Evolutionary conservation across 2,797 vertebrate species (phyloP).

Genomic region (Perodicticus potto): DNA sequence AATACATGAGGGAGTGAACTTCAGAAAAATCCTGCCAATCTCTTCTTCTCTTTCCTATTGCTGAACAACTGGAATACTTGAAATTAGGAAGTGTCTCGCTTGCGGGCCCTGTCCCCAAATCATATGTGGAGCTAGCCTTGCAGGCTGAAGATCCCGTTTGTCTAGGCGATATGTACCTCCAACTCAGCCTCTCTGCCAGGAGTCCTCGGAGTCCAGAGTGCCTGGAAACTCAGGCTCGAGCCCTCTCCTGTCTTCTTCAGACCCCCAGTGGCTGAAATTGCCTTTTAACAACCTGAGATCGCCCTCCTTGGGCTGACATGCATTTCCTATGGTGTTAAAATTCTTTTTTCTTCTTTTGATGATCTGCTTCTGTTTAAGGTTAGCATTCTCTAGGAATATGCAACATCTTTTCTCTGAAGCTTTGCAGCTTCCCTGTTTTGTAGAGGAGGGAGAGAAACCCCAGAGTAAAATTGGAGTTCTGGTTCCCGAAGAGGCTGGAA

Average conservation of each 20-base stretch:
- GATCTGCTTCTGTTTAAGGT: not conserved
- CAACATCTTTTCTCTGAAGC: not conserved
- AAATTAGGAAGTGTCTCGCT: not conserved
- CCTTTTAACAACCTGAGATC: not conserved
- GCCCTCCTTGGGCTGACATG: not conserved
- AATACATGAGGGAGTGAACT: conserved; percentile 83
- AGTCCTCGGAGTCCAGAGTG: not conserved
- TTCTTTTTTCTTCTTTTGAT: conserved; percentile 24
- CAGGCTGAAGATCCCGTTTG: not conserved
- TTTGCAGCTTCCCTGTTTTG: not conserved
- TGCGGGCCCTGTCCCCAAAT: not conserved
- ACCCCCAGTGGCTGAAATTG: not conserved
- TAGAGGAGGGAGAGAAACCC: not conserved
- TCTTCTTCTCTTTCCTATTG: not conserved
- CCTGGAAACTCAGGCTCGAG: not conserved
- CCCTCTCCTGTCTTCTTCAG: not conserved
- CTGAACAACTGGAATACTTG: not conserved
- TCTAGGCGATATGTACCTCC: not conserved
- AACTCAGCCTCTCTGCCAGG: not conserved
- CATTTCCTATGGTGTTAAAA: not conserved
- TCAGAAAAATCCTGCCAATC: conserved; percentile 78
- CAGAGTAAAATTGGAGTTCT: conserved; percentile 4
- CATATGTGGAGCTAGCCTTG: not conserved
- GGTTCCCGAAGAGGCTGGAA: not conserved
- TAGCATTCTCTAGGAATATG: not conserved